Evolutionary conservation across 2,113 vertebrate species (phyloP), one percentile per base, ranked within the genome.

Genomic region (Prietella phreatophila): DNA sequence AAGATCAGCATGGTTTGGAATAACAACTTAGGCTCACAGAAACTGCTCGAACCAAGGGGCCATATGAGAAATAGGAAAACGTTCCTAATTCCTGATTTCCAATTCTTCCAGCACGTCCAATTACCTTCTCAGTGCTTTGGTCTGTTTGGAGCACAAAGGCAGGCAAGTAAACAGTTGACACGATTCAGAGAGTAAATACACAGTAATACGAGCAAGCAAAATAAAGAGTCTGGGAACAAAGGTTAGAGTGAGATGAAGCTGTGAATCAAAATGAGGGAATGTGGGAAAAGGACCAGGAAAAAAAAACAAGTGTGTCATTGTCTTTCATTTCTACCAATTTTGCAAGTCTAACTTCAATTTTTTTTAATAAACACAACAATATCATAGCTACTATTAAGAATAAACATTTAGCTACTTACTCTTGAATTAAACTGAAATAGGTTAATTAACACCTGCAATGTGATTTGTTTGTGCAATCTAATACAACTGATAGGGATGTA

Each of bases 181-280:
- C 22, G 80, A 71, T 36, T 33, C 42, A 53, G n/a, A 88, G 82
- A 76, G 71, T 78, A 79, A 88, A 88, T 83, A 83, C 80, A 63
- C 39, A 78, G 25, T 33, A 67, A 61, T 50, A 73, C 17, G 11
- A 82, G 84, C 60, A 56, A 75, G 76, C 14, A 17, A 75, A 82
- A 89, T 88, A 89, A 89, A 87, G 88, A 33, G 30, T 55, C 83
- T 79, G 87, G 63, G 25, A 30, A 75, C 47, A 89, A 79, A 92
- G 78, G 33, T 39, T 85, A 86, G 10, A 71, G 20, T 4, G 83
- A 83, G 84, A 61, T 5, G 2, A 39, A 86, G 88, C 82, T 42
- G 55, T 86, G 89, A 90, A 92, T 92, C 82, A 22, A 90, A 88
- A 92, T 92, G 89, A 90, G 82, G 85, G 82, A 89, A 91, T 93